A percentile compares a stretch with the other conserved stretches of the same genome.
These are phyloP conservation scores for Clarias macrocephalus DNA, from an alignment of 2,113 vertebrate genomes.

Conservation along the genomic window DNA sequence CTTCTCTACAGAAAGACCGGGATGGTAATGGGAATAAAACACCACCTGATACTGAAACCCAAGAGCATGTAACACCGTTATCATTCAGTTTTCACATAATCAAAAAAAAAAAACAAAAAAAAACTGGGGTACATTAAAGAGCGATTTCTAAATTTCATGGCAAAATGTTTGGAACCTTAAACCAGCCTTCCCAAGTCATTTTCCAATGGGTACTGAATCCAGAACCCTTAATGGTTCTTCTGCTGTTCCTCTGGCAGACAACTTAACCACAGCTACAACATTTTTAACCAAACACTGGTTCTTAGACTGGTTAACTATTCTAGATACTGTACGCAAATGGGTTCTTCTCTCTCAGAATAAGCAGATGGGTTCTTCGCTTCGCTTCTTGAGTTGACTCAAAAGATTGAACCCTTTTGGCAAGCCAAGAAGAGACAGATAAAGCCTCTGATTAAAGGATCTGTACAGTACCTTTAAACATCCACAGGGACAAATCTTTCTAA, in stretches of 20 bases:
- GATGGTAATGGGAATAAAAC: neutral
- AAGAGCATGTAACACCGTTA: neutral
- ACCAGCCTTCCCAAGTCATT: neutral
- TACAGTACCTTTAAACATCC: neutral
- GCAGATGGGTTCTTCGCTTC: neutral
- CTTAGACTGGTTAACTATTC: neutral
- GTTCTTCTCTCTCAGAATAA: neutral
- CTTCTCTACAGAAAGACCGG: neutral
- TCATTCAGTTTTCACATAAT: neutral
- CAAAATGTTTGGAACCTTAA: neutral
- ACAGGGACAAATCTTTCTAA: neutral
- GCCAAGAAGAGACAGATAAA: neutral
- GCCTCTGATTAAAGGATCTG: neutral
- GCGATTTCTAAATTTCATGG: no score
- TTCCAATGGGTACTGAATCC: neutral
- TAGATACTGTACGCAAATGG: no score
- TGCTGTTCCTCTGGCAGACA: neutral
- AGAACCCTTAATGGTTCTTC: neutral
- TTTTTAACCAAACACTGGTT: neutral
- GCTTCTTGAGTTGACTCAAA: neutral
- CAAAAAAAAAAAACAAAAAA: neutral
- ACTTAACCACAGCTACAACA: neutral
- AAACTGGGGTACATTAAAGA: no score
- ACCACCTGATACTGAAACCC: neutral
- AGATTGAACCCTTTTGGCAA: neutral